These are phyloP conservation scores for Columba guinea DNA, from an alignment of 2,797 vertebrate genomes.

Conservation along the genomic window DNA sequence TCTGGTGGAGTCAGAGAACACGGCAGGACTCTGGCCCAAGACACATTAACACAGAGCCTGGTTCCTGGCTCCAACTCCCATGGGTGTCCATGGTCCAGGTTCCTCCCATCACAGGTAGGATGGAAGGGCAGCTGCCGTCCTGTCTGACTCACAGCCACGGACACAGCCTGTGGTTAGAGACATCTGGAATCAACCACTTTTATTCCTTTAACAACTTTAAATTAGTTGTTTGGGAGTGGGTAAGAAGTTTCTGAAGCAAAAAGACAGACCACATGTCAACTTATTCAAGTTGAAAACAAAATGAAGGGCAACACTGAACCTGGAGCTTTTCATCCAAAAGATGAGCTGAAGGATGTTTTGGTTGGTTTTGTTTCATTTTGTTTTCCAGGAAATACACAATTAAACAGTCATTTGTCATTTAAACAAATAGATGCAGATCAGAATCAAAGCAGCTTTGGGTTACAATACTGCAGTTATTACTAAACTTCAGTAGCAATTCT, in stretches of 20 bases:
- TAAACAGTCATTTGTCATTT: neutral
- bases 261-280: neutral
- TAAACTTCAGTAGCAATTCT: neutral
- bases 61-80: neutral
- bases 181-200: neutral
- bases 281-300: neutral
- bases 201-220: neutral
- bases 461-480: neutral
- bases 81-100: neutral
- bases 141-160: fast-evolving
- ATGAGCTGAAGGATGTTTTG: neutral
- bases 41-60: neutral
- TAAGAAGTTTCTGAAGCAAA: neutral
- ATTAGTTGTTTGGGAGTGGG: neutral
- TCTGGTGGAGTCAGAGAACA: neutral
- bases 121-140: neutral
- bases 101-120: neutral
- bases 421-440: neutral
- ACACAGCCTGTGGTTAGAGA: neutral
- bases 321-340: neutral
- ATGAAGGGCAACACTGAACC: neutral
- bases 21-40: neutral
- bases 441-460: neutral
- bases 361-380: neutral
- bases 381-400: neutral